Conservation (phyloP, 2,888 invertebrate species). For the Limnephilus auricula region DNA sequence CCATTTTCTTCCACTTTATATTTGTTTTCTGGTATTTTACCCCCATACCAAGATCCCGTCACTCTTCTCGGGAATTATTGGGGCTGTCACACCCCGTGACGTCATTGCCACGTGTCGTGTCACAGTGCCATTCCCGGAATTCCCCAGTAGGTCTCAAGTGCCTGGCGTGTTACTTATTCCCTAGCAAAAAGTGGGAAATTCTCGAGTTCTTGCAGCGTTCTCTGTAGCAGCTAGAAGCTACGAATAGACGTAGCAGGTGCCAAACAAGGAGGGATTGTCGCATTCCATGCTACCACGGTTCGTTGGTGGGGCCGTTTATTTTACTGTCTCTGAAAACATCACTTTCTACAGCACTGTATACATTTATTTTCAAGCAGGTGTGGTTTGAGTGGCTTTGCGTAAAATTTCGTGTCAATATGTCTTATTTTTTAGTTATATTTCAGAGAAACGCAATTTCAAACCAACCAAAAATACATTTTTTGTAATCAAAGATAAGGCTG, state of each 20-base stretch:
- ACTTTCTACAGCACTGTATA: neutral
- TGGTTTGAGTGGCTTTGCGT: no score
- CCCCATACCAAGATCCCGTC: neutral
- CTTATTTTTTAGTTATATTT: no score
- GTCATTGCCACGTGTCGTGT: neutral
- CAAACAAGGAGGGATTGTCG: neutral
- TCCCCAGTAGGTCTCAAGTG: neutral
- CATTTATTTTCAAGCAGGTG: no score
- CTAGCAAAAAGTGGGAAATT: neutral
- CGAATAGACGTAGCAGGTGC: neutral
- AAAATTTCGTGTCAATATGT: no score
- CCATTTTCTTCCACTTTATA: neutral
- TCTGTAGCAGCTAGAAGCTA: neutral
- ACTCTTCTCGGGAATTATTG: neutral
- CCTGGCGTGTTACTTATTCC: neutral
- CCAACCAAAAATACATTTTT: no score
- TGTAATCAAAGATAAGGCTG: no score
- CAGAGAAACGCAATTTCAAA: no score
- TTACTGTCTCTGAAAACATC: neutral
- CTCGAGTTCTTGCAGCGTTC: neutral
- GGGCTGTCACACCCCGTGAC: slow-evolving; percentile 2
- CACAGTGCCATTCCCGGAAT: neutral
- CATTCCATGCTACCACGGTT: neutral
- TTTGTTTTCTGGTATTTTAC: neutral
- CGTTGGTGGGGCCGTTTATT: neutral